These are phyloP conservation scores for Petrophora chlorosata DNA, from an alignment of 2,888 invertebrate genomes.

Conservation along the genomic window DNA sequence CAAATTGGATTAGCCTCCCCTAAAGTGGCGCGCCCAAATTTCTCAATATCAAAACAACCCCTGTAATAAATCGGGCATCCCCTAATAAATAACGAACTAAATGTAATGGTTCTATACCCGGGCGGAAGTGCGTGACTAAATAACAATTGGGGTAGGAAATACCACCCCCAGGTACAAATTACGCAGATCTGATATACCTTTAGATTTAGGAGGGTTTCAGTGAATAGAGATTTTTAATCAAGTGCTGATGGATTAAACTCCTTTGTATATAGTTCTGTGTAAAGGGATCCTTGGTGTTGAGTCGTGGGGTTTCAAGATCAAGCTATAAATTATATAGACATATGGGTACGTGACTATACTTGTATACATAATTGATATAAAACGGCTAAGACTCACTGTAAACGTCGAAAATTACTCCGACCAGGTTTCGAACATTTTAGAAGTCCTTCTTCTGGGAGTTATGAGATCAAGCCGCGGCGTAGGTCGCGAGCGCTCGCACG, in stretches of 20 bases:
- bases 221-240: background rate
- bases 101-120: slow-evolving; percentile 20
- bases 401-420: no score
- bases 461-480: no score
- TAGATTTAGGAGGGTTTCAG: slow-evolving; percentile 1
- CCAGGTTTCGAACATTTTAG: no score
- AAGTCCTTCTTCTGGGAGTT: no score
- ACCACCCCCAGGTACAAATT: slow-evolving; percentile 22
- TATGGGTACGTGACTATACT: no score
- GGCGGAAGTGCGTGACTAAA: slow-evolving; percentile 26
- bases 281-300: no score
- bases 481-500: no score
- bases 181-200: slow-evolving; percentile 10
- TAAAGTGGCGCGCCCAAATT: slow-evolving; percentile 6
- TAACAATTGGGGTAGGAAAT: slow-evolving; percentile 26
- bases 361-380: no score
- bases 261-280: no score
- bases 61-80: slow-evolving; percentile 22
- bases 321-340: no score
- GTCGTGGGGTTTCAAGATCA: no score
- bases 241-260: background rate
- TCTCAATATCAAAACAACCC: slow-evolving; percentile 26
- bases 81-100: slow-evolving; percentile 29
- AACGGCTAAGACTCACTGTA: no score
- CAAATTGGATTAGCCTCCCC: slow-evolving; percentile 18